A percentile compares a stretch with the other conserved stretches of the same genome.
Conservation (phyloP, 2,888 invertebrate genomes). For the Parnassius smintheus region DNA sequence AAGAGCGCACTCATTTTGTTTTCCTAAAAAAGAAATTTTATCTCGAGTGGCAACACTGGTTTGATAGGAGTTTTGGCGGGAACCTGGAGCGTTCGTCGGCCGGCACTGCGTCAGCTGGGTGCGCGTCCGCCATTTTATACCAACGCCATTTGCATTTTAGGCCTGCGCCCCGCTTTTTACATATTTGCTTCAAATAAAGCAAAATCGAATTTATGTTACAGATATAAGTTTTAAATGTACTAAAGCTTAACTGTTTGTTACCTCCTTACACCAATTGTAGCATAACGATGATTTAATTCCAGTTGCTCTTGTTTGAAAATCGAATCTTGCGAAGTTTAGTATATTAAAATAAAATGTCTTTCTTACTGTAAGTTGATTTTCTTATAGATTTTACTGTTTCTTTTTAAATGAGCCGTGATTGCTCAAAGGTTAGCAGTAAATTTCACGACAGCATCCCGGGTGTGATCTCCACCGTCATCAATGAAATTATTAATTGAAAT, state of each 20-base stretch:
- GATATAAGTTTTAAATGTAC: background rate
- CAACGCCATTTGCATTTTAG: constrained; percentile 33
- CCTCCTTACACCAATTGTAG: constrained; percentile 4
- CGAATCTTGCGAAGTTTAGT: background rate
- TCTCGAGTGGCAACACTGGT: constrained; percentile 59
- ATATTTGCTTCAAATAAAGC: background rate
- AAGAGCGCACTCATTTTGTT: constrained; percentile 68
- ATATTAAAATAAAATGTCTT: background rate
- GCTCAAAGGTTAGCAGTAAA: too few relatives aligned
- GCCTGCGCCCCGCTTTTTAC: constrained; percentile 43
- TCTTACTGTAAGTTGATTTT: too few relatives aligned
- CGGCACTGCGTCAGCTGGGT: constrained; percentile 39
- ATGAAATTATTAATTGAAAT: too few relatives aligned
- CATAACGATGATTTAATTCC: constrained; percentile 4
- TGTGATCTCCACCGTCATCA: too few relatives aligned
- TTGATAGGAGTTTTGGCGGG: constrained; percentile 58
- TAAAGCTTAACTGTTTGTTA: background rate
- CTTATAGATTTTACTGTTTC: too few relatives aligned
- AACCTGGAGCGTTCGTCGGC: constrained; percentile 45
- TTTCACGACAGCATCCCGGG: too few relatives aligned
- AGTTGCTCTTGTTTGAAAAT: constrained; percentile 22
- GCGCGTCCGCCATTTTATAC: constrained; percentile 40
- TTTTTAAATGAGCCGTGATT: too few relatives aligned
- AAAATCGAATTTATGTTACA: constrained; percentile 3
- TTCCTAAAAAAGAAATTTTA: constrained; percentile 54